Evolutionary conservation across 2,113 vertebrate species (phyloP).

Genomic region (Corvus moneduloides): DNA sequence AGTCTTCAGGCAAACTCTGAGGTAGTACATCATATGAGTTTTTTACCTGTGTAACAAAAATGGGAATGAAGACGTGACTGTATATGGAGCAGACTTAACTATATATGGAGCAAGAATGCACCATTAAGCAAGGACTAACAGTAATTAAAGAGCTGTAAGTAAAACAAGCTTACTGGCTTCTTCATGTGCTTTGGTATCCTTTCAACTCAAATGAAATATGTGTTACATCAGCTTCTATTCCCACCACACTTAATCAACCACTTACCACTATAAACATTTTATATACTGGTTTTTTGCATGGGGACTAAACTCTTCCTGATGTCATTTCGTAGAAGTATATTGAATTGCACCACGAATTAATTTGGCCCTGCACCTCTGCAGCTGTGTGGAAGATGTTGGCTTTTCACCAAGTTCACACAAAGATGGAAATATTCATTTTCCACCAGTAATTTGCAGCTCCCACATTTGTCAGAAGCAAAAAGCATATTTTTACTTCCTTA

Average conservation of each 20-base stretch:
- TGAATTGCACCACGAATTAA: slow-evolving; percentile 39
- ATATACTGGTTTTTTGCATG: neutral
- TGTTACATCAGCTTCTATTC: neutral
- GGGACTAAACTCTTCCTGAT: slow-evolving; percentile 14
- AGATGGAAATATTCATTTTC: slow-evolving; percentile 63
- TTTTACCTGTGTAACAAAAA: neutral
- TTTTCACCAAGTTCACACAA: slow-evolving; percentile 64
- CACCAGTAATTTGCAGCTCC: slow-evolving; percentile 52
- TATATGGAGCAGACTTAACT: neutral
- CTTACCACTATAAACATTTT: neutral
- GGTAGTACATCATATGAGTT: neutral
- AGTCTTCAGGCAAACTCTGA: neutral
- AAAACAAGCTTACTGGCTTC: neutral
- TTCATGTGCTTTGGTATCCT: neutral
- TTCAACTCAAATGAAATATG: neutral
- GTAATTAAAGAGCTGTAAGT: neutral
- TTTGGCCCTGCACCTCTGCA: slow-evolving; percentile 65
- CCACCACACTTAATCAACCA: neutral
- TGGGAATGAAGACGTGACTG: neutral
- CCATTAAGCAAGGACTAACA: neutral
- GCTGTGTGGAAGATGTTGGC: slow-evolving; percentile 61
- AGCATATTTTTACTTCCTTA: slow-evolving; percentile 54
- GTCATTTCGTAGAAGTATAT: neutral
- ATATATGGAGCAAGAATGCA: neutral
- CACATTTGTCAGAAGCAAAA: slow-evolving; percentile 44